A percentile compares a stretch with the other conserved stretches of the same genome.
Evolutionary conservation across 2,888 invertebrate species (phyloP).

Genomic region (Platycheirus albimanus): DNA sequence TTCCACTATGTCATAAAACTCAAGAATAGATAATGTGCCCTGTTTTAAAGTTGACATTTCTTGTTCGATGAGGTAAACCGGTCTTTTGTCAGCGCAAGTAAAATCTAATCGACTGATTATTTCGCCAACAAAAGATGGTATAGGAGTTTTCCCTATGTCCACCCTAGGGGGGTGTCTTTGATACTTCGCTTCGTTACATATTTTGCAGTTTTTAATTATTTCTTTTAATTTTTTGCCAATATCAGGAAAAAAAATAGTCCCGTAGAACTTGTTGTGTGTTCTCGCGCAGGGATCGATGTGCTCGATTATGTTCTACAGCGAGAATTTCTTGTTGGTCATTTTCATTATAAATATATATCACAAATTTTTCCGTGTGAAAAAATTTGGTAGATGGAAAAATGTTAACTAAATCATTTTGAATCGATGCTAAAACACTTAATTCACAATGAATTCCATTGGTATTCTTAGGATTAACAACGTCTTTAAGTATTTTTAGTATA

Average conservation of each 20-base stretch:
- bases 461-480: no score
- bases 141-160: constrained; percentile 4
- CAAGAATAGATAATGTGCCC: background rate
- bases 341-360: constrained; percentile 20
- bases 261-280: no score
- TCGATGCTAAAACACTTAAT: no score
- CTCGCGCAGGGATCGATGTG: no score
- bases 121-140: constrained; percentile 15
- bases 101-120: constrained; percentile 68
- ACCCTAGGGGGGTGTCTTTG: constrained; percentile 2
- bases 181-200: constrained; percentile 2
- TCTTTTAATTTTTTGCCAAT: constrained; percentile 34
- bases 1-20: no score
- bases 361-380: constrained; percentile 15
- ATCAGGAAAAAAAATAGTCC: background rate
- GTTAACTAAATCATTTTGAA: no score
- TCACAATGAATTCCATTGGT: no score
- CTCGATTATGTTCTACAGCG: background rate
- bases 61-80: constrained; percentile 58
- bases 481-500: no score
- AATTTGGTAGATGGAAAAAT: constrained; percentile 1
- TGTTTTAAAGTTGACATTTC: constrained; percentile 41
- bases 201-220: constrained; percentile 22
- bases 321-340: constrained; percentile 25
- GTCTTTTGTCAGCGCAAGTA: constrained; percentile 69